Evolutionary conservation across 37 sponge, comb jelly and placozoan genomes (phyloP).

Genomic region (Aplysina aerophoba): DNA sequence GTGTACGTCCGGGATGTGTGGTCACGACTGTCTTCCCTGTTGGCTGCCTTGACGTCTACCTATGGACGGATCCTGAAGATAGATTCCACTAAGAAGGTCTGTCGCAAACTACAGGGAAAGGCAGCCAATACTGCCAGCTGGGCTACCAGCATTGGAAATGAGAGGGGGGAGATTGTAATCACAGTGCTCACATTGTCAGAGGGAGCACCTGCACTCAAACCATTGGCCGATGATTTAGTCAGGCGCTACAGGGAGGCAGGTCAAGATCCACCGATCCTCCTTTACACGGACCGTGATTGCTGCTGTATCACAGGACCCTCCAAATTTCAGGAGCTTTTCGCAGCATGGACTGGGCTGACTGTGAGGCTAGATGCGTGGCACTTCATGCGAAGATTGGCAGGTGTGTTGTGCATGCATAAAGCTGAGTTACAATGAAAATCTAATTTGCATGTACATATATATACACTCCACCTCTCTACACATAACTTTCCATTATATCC

Average conservation of each 20-base stretch:
- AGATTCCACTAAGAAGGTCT: conserved; percentile 53
- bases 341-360: conserved; percentile 1
- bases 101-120: conserved; percentile 51
- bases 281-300: conserved; percentile 62
- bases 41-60: conserved; percentile 21
- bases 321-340: conserved; percentile 23
- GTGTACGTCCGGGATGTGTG: conserved; percentile 32
- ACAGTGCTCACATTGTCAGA: conserved; percentile 41
- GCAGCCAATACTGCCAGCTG: conserved; percentile 44
- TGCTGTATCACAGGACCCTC: conserved; percentile 4
- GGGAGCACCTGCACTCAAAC: background rate
- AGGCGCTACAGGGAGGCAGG: conserved; percentile 23
- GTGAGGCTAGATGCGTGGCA: conserved; percentile 58
- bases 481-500: too few relatives aligned
- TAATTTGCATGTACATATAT: too few relatives aligned
- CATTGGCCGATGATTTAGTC: conserved; percentile 45
- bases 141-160: conserved; percentile 67
- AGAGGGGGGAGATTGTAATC: conserved; percentile 54
- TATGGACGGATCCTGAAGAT: conserved; percentile 49
- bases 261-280: conserved; percentile 8
- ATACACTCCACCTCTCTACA: too few relatives aligned
- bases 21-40: conserved; percentile 26
- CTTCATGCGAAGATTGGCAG: conserved; percentile 52
- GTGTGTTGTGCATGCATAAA: too few relatives aligned
- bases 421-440: too few relatives aligned